Evolutionary conservation across 2,113 vertebrate species (phyloP).

Genomic region (Misgurnus mizolepis): DNA sequence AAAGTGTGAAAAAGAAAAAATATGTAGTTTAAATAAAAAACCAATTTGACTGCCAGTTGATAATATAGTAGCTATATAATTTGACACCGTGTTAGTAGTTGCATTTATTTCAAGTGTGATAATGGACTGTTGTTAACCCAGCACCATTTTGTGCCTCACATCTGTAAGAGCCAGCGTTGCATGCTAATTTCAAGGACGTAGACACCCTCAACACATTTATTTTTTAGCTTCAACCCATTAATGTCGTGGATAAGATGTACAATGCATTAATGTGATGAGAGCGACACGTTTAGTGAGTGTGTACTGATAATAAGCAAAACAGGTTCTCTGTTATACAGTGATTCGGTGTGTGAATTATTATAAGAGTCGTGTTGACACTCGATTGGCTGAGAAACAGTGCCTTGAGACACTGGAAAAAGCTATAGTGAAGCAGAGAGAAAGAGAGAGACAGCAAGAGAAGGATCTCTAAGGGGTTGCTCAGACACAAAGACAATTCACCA

Average conservation of each 20-base stretch:
- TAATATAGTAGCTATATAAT: too few relatives aligned
- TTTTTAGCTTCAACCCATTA: constrained; percentile 41
- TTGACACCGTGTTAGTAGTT: neutral
- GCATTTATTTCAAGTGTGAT: constrained; percentile 23
- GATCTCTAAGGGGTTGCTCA: constrained; percentile 47
- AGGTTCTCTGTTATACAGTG: constrained; percentile 1
- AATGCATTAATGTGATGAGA: constrained; percentile 33
- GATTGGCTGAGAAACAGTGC: constrained; percentile 39
- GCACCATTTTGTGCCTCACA: constrained; percentile 40
- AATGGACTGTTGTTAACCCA: constrained; percentile 38
- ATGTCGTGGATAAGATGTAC: neutral
- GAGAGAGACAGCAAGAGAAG: constrained; percentile 8
- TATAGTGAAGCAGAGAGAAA: constrained; percentile 1
- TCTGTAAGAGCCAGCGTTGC: constrained; percentile 27
- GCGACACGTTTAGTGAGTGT: constrained; percentile 14
- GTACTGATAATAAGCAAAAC: constrained; percentile 21
- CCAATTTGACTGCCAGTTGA: too few relatives aligned
- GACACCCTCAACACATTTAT: constrained; percentile 39
- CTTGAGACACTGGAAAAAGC: constrained; percentile 10
- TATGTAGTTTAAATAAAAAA: too few relatives aligned
- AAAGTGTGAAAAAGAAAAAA: too few relatives aligned
- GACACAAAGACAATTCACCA: constrained; percentile 49
- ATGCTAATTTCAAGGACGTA: constrained; percentile 46
- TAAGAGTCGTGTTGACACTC: constrained; percentile 24
- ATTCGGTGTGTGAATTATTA: neutral